phyloP scores from a whole-genome alignment of 2,888 invertebrate species.

The Ceramica pisi region DNA sequence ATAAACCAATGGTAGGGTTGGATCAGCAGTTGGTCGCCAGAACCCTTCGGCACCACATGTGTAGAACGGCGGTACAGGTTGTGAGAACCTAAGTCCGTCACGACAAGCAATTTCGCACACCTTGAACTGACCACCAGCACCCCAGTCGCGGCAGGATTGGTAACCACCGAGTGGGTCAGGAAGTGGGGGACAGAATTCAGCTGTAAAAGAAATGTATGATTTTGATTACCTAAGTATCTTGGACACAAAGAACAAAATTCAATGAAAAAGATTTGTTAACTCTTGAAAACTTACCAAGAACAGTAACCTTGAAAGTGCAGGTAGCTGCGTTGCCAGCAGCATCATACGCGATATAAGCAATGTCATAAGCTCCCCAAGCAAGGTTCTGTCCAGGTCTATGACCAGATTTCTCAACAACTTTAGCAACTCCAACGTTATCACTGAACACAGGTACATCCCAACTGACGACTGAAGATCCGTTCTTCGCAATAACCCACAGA shows the following conservation, averaged over 20 bases:
- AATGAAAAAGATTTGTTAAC: neutral
- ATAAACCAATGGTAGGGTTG: slow-evolving; percentile 95
- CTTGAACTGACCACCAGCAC: slow-evolving; percentile 98
- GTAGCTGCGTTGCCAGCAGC: slow-evolving; percentile 97
- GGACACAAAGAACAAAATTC: neutral
- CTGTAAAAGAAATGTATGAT: slow-evolving; percentile 83
- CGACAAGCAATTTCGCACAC: slow-evolving; percentile 98
- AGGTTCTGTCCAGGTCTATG: slow-evolving; percentile 97
- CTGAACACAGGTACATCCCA: slow-evolving; percentile 98
- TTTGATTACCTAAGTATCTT: too few relatives aligned
- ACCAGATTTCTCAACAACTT: slow-evolving; percentile 95
- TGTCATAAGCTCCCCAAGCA: slow-evolving; percentile 97
- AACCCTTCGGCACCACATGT: slow-evolving; percentile 99
- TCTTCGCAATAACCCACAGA: slow-evolving; percentile 97
- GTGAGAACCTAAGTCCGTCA: slow-evolving; percentile 96
- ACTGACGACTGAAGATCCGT: slow-evolving; percentile 96
- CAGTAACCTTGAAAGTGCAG: slow-evolving; percentile 97
- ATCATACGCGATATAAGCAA: slow-evolving; percentile 98
- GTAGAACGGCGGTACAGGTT: slow-evolving; percentile 98
- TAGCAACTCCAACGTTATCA: slow-evolving; percentile 96
- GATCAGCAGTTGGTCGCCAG: slow-evolving; percentile 97
- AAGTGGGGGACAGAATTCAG: slow-evolving; percentile 97
- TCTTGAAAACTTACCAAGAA: slow-evolving; percentile 93
- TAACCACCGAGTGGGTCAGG: slow-evolving; percentile 97
- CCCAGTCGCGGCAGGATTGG: slow-evolving; percentile 98